Evolutionary conservation across 2,888 invertebrate species (phyloP), one percentile per base, ranked within the genome.

Genomic region (Hermaeophaga mercurialis): DNA sequence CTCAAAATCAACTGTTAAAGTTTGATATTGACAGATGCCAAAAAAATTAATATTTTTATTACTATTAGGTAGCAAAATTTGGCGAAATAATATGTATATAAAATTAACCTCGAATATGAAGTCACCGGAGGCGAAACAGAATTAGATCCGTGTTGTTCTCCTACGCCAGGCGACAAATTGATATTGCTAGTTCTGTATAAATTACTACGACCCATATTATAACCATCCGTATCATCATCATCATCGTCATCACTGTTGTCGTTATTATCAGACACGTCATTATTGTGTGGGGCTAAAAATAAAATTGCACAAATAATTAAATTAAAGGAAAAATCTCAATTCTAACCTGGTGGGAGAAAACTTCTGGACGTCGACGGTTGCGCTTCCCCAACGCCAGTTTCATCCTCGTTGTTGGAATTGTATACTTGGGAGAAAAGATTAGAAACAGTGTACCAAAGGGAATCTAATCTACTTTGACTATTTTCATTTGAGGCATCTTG

Each of bases 141-240:
- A 17, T 22, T 47, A 1, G 48, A 18, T 3, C 38, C 11, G 3
- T 18, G 14, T 3, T 19, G 17, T 11, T 24, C 38, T 6, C 22
- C 22, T 6, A 5, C 31, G 1, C 36, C 36, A 7, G 50, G 53
- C 5, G 62, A 61, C 38, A 68, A 50, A 39, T 67, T 69, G 8
- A 68, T 65, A 43, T 69, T 69, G 47, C 60, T 69, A 7, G 66
- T 64, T 5, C 68, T 58, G 36, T 70, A 68, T 9, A 70, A 54
- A 43, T 61, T 67, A 9, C 57, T 60, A 45, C 17, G 45, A 31
- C 28, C 61, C 48, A 34, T 59, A 43, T 39, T 58, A 33, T 59
- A 65, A 39, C 63, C 67, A 9, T 70, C 70, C 38, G 66, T 65
- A 9, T 47, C 54, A 50, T 56, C 58, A 36, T 56, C 55, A 22